Conservation (phyloP, 2,888 invertebrate genomes). For the Meloe dianella region DNA sequence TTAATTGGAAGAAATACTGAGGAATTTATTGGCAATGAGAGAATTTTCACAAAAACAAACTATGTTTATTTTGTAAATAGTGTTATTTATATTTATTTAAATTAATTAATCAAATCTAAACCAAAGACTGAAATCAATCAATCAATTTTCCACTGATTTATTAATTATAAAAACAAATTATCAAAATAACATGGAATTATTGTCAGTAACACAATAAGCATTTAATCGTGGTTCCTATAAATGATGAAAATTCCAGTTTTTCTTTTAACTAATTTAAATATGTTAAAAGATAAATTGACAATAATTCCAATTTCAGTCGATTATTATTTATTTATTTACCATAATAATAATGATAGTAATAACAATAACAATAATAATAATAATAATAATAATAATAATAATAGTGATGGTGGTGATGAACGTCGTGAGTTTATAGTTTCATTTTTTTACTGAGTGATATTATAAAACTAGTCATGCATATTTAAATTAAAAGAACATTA, state of each 20-base stretch:
- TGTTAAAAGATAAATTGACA: constrained; percentile 35
- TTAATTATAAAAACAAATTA: constrained; percentile 30
- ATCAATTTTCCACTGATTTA: constrained; percentile 28
- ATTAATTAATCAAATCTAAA: constrained; percentile 36
- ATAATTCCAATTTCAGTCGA: constrained; percentile 34
- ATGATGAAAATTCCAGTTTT: constrained; percentile 17
- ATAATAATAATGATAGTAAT: background rate
- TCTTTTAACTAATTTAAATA: constrained; percentile 27
- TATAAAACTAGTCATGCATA: constrained; percentile 54
- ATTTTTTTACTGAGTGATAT: constrained; percentile 51
- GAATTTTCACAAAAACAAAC: constrained; percentile 11
- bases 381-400: background rate
- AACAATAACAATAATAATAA: background rate
- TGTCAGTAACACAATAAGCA: constrained; percentile 34
- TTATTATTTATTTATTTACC: constrained; percentile 20
- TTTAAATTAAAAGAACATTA: constrained; percentile 37
- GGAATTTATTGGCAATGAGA: background rate
- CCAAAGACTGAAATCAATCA: constrained; percentile 54
- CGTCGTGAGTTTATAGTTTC: constrained; percentile 26
- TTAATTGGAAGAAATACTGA: background rate
- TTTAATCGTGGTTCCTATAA: constrained; percentile 38
- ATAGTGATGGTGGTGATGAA: constrained; percentile 18
- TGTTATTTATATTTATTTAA: constrained; percentile 49
- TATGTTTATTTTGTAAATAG: constrained; percentile 41
- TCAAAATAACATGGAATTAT: constrained; percentile 40